Evolutionary conservation across 2,888 invertebrate species (phyloP).

Genomic region (Agrochola macilenta): DNA sequence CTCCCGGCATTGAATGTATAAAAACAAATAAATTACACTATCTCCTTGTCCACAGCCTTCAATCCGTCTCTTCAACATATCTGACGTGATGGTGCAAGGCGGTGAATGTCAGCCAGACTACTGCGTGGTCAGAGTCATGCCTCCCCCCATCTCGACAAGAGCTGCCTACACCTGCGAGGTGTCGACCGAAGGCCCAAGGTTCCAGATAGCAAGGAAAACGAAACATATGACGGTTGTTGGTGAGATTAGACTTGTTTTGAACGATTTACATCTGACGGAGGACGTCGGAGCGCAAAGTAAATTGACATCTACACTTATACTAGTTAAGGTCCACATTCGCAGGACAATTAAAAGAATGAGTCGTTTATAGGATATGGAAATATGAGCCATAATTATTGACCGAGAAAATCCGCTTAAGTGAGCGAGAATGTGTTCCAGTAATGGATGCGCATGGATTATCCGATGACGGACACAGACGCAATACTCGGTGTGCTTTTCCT

Average conservation of each 20-base stretch:
- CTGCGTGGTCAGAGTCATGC: slow-evolving; percentile 86
- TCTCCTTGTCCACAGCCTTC: slow-evolving; percentile 76
- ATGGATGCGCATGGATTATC: slow-evolving; percentile 15
- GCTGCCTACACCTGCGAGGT: slow-evolving; percentile 87
- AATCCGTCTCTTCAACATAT: slow-evolving; percentile 85
- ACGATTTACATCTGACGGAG: background rate
- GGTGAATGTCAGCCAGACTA: slow-evolving; percentile 82
- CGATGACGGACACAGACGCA: background rate
- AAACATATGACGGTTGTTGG: slow-evolving; percentile 89
- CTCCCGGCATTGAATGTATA: too few relatives aligned
- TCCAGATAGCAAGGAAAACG: slow-evolving; percentile 85
- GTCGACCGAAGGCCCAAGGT: slow-evolving; percentile 87
- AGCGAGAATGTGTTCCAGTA: slow-evolving; percentile 8
- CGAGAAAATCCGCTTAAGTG: slow-evolving; percentile 25
- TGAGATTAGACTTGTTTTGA: slow-evolving; percentile 68
- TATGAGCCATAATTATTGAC: slow-evolving; percentile 31
- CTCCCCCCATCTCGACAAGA: slow-evolving; percentile 82
- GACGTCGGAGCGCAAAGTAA: background rate
- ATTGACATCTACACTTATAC: background rate
- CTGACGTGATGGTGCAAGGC: slow-evolving; percentile 85
- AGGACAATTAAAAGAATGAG: background rate
- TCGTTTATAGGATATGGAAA: slow-evolving; percentile 20
- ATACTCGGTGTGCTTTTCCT: background rate
- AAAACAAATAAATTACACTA: background rate
- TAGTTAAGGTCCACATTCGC: background rate